Conservation (phyloP, 30 jellyfish, hydroid and myxozoan species). For the Turritopsis rubra region DNA sequence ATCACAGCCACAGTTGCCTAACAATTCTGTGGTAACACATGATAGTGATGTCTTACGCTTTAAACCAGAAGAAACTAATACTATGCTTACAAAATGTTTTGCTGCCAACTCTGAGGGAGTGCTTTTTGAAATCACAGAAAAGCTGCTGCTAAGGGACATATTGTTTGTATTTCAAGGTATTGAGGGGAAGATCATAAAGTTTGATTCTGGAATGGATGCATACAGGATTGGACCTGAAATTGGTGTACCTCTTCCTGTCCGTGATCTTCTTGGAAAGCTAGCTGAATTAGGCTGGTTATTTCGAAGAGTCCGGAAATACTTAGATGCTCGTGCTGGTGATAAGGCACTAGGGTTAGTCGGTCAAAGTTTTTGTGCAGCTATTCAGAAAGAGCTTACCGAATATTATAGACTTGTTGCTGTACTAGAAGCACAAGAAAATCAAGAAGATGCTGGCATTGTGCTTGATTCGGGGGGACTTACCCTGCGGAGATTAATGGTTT, state of each 20-base stretch:
- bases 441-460: constrained; percentile 25
- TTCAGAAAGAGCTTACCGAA: constrained; percentile 83
- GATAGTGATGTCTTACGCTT: constrained; percentile 43
- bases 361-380: constrained; percentile 95
- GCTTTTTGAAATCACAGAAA: constrained; percentile 85
- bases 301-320: constrained; percentile 72
- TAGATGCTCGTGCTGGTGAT: constrained; percentile 88
- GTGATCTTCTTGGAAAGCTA: constrained; percentile 78
- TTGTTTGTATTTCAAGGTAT: constrained; percentile 96
- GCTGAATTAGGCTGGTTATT: constrained; percentile 94
- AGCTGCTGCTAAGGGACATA: constrained; percentile 69
- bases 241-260: constrained; percentile 92
- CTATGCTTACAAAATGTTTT: constrained; percentile 46
- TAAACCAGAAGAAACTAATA: constrained; percentile 46
- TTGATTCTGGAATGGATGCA: constrained; percentile 78
- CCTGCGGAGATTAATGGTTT: constrained; percentile 75
- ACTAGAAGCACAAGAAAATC: constrained; percentile 90
- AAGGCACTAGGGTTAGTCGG: constrained; percentile 96
- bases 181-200: constrained; percentile 76
- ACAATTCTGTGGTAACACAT: constrained; percentile 21
- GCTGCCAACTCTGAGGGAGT: constrained; percentile 67
- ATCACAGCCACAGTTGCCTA: constrained; percentile 20
- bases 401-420: constrained; percentile 89
- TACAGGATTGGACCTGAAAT: constrained; percentile 62
- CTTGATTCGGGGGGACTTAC: constrained; percentile 57